Evolutionary conservation across 2,888 invertebrate species (phyloP).

Genomic region (Hybos culiciformis): DNA sequence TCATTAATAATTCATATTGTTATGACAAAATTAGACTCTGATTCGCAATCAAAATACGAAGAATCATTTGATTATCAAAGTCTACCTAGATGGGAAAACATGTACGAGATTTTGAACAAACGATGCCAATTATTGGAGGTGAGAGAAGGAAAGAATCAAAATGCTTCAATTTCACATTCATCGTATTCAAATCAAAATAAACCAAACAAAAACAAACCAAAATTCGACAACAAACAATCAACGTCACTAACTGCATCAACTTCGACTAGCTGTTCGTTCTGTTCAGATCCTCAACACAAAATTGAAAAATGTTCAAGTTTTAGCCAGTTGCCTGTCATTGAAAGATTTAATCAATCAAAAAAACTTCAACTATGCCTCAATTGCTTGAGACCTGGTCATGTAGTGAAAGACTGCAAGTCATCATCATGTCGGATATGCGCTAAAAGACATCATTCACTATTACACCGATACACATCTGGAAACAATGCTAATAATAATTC

Average conservation of each 20-base stretch:
- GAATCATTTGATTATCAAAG: no score
- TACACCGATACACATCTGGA: slow-evolving; percentile 5
- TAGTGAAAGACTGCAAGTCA: slow-evolving; percentile 3
- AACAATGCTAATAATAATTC: no score
- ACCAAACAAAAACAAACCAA: no score
- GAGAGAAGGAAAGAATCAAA: no score
- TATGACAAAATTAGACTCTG: no score
- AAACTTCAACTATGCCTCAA: slow-evolving; percentile 1
- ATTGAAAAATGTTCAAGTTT: not conserved
- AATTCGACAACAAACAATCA: no score
- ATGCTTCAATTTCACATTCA: no score
- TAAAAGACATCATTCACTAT: slow-evolving; percentile 3
- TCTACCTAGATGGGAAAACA: not conserved
- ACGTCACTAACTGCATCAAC: no score
- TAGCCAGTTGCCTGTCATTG: not conserved
- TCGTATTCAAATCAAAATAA: no score
- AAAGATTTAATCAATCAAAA: slow-evolving; percentile 1
- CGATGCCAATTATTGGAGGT: no score
- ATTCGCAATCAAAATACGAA: no score
- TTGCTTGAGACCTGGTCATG: slow-evolving; percentile 6
- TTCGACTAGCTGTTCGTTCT: not conserved
- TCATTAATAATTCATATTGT: no score
- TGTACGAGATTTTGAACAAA: not conserved
- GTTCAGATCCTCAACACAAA: not conserved
- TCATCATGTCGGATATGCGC: slow-evolving; percentile 3